These are phyloP conservation scores for Aleiodes sp. DNA, from an alignment of 1,140 invertebrate species.

Conservation along the genomic window DNA sequence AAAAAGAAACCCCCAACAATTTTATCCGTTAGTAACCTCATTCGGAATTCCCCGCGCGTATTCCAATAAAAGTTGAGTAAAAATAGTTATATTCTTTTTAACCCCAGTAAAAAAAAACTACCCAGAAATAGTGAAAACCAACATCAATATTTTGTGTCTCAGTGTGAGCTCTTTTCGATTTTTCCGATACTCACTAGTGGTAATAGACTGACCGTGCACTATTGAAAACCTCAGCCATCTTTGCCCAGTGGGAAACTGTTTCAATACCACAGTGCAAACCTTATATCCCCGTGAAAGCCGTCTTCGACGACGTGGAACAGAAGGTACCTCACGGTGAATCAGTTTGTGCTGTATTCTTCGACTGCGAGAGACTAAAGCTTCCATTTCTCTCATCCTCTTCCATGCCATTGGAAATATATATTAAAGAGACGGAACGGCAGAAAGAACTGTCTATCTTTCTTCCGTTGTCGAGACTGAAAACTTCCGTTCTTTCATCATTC, in stretches of 20 bases:
- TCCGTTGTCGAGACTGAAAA: constrained; percentile 15
- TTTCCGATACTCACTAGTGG: background rate
- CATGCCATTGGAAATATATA: no score
- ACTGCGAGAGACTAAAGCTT: background rate
- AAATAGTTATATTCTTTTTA: background rate
- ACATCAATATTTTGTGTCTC: background rate
- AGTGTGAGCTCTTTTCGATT: background rate
- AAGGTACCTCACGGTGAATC: constrained; percentile 17
- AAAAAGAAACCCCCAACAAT: background rate
- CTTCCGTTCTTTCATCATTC: constrained; percentile 7
- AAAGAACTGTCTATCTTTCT: background rate
- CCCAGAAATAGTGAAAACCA: background rate
- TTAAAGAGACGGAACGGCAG: background rate
- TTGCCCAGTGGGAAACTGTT: constrained; percentile 13
- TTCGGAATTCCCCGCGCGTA: background rate
- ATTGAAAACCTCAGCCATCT: constrained; percentile 13
- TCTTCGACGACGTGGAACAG: constrained; percentile 25
- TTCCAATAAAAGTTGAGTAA: constrained; percentile 5
- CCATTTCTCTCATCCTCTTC: background rate
- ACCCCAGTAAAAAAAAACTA: background rate
- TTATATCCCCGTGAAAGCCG: background rate
- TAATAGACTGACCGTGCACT: constrained; percentile 12
- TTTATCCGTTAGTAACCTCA: constrained; percentile 8
- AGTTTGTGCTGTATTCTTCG: background rate
- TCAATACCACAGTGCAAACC: constrained; percentile 15